These are phyloP conservation scores for Caerostris darwini DNA, from an alignment of 1,140 invertebrate genomes.

Conservation along the genomic window DNA sequence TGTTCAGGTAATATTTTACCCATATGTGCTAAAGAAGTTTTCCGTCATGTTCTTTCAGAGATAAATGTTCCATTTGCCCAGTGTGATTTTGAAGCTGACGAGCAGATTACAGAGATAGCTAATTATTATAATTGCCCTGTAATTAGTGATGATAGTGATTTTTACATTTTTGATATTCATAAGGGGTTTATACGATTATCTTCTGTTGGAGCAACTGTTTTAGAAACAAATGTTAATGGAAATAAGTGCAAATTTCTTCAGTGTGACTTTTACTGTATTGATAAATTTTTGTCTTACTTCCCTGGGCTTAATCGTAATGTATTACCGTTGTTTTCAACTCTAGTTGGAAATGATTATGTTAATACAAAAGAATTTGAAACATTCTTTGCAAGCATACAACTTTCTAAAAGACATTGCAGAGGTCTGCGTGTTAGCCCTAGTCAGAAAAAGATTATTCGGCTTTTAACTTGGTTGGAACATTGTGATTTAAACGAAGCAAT, in stretches of 20 bases:
- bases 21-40: conserved; percentile 86
- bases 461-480: conserved; percentile 89
- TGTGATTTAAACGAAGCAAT: conserved; percentile 87
- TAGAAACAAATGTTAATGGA: conserved; percentile 51
- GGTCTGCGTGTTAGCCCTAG: conserved; percentile 83
- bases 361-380: conserved; percentile 85
- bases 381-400: conserved; percentile 87
- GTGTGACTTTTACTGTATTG: conserved; percentile 88
- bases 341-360: conserved; percentile 95
- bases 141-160: conserved; percentile 94
- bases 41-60: conserved; percentile 86
- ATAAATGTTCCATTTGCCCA: conserved; percentile 86
- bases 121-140: conserved; percentile 90
- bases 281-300: conserved; percentile 87
- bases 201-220: conserved; percentile 84
- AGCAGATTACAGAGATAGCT: conserved; percentile 90
- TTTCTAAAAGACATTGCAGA: conserved; percentile 83
- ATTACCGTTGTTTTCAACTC: conserved; percentile 89
- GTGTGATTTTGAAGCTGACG: conserved; percentile 93
- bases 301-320: conserved; percentile 86
- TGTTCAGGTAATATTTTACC: conserved; percentile 80
- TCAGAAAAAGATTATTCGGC: conserved; percentile 85
- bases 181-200: conserved; percentile 89
- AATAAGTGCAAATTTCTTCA: conserved; percentile 81
- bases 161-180: conserved; percentile 90